phyloP scores from a whole-genome alignment of 2,797 vertebrate species.

The Syngnathus acus region DNA sequence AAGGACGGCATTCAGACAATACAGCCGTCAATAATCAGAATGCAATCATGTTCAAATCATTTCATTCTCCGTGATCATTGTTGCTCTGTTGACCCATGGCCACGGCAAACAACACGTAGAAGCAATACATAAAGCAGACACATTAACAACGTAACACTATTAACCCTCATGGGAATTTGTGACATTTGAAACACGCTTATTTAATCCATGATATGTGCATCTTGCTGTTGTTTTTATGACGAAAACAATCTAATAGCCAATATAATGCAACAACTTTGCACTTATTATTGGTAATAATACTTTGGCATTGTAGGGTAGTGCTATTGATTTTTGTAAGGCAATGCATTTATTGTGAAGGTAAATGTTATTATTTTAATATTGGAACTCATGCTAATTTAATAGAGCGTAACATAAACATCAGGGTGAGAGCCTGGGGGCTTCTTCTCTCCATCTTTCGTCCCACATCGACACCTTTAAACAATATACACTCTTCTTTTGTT shows the following conservation, averaged over 20 bases:
- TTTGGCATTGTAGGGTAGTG: conserved; percentile 67
- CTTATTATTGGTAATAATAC: conserved; percentile 77
- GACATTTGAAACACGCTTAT: conserved; percentile 77
- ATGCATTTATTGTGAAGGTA: conserved; percentile 71
- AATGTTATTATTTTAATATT: conserved; percentile 81
- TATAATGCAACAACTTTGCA: conserved; percentile 67
- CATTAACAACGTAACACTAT: conserved; percentile 65
- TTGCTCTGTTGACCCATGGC: conserved; percentile 4
- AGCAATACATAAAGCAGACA: conserved; percentile 34
- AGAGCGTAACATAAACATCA: conserved; percentile 62
- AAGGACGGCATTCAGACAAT: background rate
- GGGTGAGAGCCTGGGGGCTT: conserved; percentile 54
- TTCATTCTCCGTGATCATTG: background rate
- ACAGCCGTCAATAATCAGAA: background rate
- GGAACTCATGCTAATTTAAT: conserved; percentile 69
- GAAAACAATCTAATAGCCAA: conserved; percentile 55
- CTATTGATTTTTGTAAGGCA: conserved; percentile 73
- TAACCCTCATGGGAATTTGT: conserved; percentile 66
- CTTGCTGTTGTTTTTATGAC: conserved; percentile 55
- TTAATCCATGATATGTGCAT: conserved; percentile 68
- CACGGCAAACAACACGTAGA: conserved; percentile 23
- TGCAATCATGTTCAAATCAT: background rate
- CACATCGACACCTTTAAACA: conserved; percentile 8
- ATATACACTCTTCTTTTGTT: background rate
- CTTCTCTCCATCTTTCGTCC: conserved; percentile 29